phyloP scores from a whole-genome alignment of 2,113 vertebrate genomes.

The Mus musculus region GRCm39 chr12:13959501-13960000 shows the following conservation, averaged over 20 bases:
- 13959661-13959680: neutral
- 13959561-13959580: fast-evolving
- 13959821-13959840: neutral
- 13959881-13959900: neutral
- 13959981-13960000: neutral
- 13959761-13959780: neutral
- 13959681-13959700: neutral
- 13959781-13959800: neutral
- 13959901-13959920: neutral
- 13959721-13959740: neutral
- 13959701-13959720: neutral
- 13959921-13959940: neutral
- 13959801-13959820: neutral
- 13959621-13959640: neutral
- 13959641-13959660: neutral
- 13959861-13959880: neutral
- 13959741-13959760: neutral
- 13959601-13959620: neutral
- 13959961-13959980: neutral
- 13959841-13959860: neutral
- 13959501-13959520: fast-evolving
- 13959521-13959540: neutral
- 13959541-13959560: neutral
- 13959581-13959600: neutral
- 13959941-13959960: neutral